Evolutionary conservation across 2,113 vertebrate genomes (phyloP).

Genomic region (Chaetodon trifascialis): DNA sequence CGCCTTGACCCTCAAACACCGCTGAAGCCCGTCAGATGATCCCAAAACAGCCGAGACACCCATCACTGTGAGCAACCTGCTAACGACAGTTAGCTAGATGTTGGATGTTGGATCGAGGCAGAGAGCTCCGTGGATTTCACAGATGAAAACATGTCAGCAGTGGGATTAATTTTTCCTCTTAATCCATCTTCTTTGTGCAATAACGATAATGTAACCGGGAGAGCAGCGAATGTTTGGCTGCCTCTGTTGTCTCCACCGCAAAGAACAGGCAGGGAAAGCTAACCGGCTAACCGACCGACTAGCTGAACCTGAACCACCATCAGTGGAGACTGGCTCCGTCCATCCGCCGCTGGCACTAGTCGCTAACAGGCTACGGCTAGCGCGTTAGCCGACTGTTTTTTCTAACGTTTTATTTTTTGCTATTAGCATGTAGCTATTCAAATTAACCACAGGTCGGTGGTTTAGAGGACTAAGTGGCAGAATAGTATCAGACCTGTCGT

Average conservation of each 20-base stretch:
- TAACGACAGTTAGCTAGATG: constrained; percentile 61
- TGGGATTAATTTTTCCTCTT: neutral
- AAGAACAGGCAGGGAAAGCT: constrained; percentile 32
- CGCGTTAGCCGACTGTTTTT: constrained; percentile 53
- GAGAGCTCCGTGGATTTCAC: constrained; percentile 17
- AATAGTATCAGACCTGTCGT: constrained; percentile 12
- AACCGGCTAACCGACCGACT: constrained; percentile 63
- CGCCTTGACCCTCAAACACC: neutral
- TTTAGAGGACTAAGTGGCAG: neutral
- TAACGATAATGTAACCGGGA: neutral
- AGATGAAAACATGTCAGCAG: constrained; percentile 50
- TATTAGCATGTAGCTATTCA: neutral
- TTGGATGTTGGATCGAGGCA: constrained; percentile 28
- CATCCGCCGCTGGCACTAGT: constrained; percentile 57
- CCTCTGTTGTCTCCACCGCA: constrained; percentile 3
- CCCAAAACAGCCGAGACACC: constrained; percentile 14
- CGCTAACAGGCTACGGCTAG: constrained; percentile 68
- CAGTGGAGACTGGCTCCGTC: constrained; percentile 51
- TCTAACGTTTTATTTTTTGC: neutral
- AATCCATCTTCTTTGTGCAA: neutral
- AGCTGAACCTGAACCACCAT: constrained; percentile 49
- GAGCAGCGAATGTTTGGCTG: neutral
- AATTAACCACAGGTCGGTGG: fast-evolving
- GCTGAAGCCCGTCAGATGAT: constrained; percentile 10
- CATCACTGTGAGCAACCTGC: constrained; percentile 33